Percentiles rank a stretch among this genome's conserved stretches.
Evolutionary conservation across 2,797 vertebrate species (phyloP).

Genomic region (Acanthopagrus latus): DNA sequence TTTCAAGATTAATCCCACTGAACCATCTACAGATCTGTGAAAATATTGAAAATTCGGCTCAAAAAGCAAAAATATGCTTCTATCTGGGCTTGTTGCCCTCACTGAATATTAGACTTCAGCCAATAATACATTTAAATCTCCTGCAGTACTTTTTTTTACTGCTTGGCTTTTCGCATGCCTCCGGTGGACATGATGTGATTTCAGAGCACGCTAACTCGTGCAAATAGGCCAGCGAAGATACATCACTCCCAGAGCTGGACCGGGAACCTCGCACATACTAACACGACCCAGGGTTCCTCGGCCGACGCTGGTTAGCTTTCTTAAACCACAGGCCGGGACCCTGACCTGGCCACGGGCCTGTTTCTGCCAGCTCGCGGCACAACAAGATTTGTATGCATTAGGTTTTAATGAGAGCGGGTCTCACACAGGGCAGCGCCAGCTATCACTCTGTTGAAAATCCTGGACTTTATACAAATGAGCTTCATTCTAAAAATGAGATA

Average conservation of each 20-base stretch:
- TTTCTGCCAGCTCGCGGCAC: conserved; percentile 41
- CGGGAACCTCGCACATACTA: conserved; percentile 36
- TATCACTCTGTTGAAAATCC: conserved; percentile 46
- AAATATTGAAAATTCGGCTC: conserved; percentile 27
- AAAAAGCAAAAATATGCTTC: conserved; percentile 24
- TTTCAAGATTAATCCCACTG: conserved; percentile 31
- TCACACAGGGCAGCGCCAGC: conserved; percentile 46
- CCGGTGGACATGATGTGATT: conserved; percentile 24
- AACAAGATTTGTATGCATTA: conserved; percentile 58
- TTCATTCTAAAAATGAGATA: conserved; percentile 56
- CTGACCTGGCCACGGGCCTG: conserved; percentile 48
- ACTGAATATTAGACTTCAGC: conserved; percentile 30
- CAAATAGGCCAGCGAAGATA: conserved; percentile 45
- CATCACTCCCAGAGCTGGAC: conserved; percentile 22
- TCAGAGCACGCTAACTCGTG: conserved; percentile 25
- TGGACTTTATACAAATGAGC: conserved; percentile 49
- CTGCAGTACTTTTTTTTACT: conserved; percentile 27
- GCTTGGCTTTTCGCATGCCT: conserved; percentile 32
- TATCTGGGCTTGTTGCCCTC: conserved; percentile 18
- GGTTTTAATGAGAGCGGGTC: conserved; percentile 63
- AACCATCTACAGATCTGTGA: conserved; percentile 19
- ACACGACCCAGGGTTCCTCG: conserved; percentile 30
- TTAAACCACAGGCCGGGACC: conserved; percentile 52
- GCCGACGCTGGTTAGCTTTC: conserved; percentile 29
- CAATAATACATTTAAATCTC: conserved; percentile 42